phyloP scores from a whole-genome alignment of 2,888 invertebrate genomes.

The Mycalesis mineus region DNA sequence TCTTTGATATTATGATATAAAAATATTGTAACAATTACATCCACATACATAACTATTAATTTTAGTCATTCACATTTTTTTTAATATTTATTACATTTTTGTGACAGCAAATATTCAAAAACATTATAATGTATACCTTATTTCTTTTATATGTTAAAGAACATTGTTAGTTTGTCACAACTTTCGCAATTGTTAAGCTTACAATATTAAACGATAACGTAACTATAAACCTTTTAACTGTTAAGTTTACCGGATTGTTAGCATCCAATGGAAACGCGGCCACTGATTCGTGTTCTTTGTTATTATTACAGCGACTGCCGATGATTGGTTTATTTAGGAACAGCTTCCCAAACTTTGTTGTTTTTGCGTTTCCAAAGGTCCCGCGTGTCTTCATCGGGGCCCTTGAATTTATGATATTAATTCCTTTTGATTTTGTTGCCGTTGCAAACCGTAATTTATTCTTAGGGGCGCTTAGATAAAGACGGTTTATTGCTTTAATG shows the following conservation, averaged over 20 bases:
- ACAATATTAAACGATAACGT: too few relatives aligned
- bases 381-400: constrained; percentile 2
- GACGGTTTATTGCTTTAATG: constrained; percentile 11
- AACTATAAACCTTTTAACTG: too few relatives aligned
- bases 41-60: too few relatives aligned
- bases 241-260: neutral
- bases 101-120: too few relatives aligned
- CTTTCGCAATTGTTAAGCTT: too few relatives aligned
- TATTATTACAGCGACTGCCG: constrained; percentile 4
- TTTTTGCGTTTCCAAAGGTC: constrained; percentile 8
- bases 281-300: constrained; percentile 1
- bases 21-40: too few relatives aligned
- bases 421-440: constrained; percentile 38
- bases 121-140: too few relatives aligned
- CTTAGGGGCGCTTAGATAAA: constrained; percentile 7
- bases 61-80: too few relatives aligned
- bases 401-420: constrained; percentile 18
- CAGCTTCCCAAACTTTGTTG: constrained; percentile 9
- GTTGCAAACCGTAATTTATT: constrained; percentile 44
- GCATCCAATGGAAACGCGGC: neutral
- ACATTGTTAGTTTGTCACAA: too few relatives aligned
- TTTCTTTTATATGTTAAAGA: too few relatives aligned
- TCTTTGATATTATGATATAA: too few relatives aligned
- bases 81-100: too few relatives aligned
- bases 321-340: constrained; percentile 22